These are phyloP conservation scores for Eudemis profundana DNA, from an alignment of 2,888 invertebrate species.

Conservation along the genomic window DNA sequence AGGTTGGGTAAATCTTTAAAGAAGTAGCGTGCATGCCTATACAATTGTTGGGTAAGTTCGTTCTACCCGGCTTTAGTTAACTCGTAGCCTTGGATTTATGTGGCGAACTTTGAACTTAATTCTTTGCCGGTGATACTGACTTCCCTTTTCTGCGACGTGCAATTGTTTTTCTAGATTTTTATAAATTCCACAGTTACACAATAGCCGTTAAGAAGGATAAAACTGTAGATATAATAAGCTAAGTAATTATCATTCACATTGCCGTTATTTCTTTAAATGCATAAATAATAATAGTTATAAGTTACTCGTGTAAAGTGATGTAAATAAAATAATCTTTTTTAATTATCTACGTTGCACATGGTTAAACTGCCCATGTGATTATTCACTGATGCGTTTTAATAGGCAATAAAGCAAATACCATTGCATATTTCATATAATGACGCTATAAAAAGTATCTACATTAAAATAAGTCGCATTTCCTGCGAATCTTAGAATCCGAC, in stretches of 20 bases:
- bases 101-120: slow-evolving; percentile 68
- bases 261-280: neutral
- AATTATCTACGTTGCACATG: neutral
- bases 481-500: slow-evolving; percentile 34
- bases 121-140: slow-evolving; percentile 65
- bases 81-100: slow-evolving; percentile 75
- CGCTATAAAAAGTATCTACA: slow-evolving; percentile 26
- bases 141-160: slow-evolving; percentile 63
- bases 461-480: slow-evolving; percentile 38
- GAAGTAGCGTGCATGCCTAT: slow-evolving; percentile 47
- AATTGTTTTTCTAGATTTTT: slow-evolving; percentile 59
- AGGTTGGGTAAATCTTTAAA: slow-evolving; percentile 28
- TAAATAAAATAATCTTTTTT: neutral
- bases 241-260: neutral
- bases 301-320: neutral
- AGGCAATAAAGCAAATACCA: slow-evolving; percentile 20
- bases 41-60: slow-evolving; percentile 69
- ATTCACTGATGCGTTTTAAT: neutral
- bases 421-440: slow-evolving; percentile 19
- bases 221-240: slow-evolving; percentile 11
- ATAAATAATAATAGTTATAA: neutral
- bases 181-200: slow-evolving; percentile 16
- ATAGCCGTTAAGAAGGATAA: slow-evolving; percentile 5
- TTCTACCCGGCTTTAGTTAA: slow-evolving; percentile 75
- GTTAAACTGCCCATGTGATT: slow-evolving; percentile 3